A percentile compares a stretch with the other conserved stretches of the same genome.
These are phyloP conservation scores for Pteria penguin DNA, from an alignment of 2,888 invertebrate species.

Conservation along the genomic window DNA sequence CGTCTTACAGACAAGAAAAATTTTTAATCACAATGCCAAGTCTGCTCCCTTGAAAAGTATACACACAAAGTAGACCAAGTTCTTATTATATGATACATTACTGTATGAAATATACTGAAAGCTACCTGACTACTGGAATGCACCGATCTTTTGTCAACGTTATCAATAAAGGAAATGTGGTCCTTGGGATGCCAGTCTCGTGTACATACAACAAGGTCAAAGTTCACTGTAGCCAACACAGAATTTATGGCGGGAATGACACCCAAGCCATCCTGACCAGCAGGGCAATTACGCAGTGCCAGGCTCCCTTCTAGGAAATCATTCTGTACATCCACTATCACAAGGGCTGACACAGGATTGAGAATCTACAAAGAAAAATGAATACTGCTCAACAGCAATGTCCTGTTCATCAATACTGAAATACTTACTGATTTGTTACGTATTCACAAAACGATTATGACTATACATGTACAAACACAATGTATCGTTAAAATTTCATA, in stretches of 20 bases:
- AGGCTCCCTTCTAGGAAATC: slow-evolving; percentile 97
- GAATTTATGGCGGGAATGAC: slow-evolving; percentile 95
- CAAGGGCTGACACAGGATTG: slow-evolving; percentile 84
- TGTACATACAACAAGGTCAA: slow-evolving; percentile 94
- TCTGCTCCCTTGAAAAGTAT: too few species aligned
- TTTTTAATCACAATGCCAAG: too few species aligned
- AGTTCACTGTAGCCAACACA: slow-evolving; percentile 81
- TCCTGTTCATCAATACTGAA: too few species aligned
- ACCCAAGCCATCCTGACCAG: slow-evolving; percentile 84
- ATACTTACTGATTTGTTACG: too few species aligned
- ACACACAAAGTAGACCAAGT: too few species aligned
- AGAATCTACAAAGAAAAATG: slow-evolving; percentile 63
- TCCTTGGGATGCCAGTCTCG: slow-evolving; percentile 98
- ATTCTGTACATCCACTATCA: slow-evolving; percentile 98
- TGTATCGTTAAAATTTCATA: too few species aligned
- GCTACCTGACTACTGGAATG: slow-evolving; percentile 61
- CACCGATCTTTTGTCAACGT: slow-evolving; percentile 82
- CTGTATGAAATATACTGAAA: too few species aligned
- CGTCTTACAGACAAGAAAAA: too few species aligned
- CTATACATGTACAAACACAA: too few species aligned
- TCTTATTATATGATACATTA: too few species aligned
- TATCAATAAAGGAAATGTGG: slow-evolving; percentile 97
- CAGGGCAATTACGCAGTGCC: slow-evolving; percentile 94
- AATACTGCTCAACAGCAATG: background rate
- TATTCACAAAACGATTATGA: too few species aligned